Conservation (phyloP, 1,140 invertebrate species). For the Delia radicum region DNA sequence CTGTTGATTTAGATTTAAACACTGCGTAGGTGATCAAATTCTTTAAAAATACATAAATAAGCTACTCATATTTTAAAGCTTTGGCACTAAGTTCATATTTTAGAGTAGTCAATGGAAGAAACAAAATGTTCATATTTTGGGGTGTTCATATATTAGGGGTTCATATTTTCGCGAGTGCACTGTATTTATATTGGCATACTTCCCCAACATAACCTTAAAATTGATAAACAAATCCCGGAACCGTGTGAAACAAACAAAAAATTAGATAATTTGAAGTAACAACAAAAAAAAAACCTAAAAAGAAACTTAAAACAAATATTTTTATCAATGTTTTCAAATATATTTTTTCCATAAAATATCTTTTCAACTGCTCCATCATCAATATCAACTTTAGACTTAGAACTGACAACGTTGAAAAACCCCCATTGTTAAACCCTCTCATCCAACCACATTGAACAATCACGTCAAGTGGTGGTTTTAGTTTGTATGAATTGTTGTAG, state of each 20-base stretch:
- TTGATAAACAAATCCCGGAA: no score
- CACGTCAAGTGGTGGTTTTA: neutral
- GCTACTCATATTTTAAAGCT: no score
- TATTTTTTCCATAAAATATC: neutral
- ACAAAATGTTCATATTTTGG: no score
- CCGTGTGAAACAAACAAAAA: neutral
- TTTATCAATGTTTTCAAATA: neutral
- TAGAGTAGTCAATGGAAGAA: no score
- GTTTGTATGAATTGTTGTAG: neutral
- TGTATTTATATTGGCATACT: no score
- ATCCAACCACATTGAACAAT: neutral
- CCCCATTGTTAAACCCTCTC: neutral
- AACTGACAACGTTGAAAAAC: neutral
- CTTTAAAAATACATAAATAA: no score
- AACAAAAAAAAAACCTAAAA: neutral
- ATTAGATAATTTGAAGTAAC: neutral
- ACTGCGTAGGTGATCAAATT: no score
- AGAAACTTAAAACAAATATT: constrained; percentile 12
- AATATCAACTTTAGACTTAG: neutral
- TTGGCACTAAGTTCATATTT: no score
- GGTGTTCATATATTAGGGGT: no score
- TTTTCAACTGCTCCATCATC: neutral
- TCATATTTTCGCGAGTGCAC: no score
- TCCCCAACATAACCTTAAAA: no score
- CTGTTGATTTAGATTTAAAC: no score